phyloP scores from a whole-genome alignment of 2,113 vertebrate genomes.

The Actenoides lindsayi region DNA sequence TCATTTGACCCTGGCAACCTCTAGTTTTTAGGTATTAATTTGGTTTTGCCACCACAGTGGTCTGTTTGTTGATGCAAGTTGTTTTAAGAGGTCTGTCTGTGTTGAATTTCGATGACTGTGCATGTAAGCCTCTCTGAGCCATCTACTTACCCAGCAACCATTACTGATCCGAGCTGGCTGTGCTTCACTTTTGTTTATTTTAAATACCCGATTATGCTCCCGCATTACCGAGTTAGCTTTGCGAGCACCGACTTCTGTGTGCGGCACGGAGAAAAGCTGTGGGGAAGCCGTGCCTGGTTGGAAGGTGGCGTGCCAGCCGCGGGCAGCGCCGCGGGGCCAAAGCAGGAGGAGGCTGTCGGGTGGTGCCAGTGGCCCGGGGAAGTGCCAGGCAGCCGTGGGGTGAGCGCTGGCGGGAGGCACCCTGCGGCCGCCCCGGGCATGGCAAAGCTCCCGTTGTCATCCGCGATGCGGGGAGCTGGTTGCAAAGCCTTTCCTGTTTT shows the following conservation, averaged over 20 bases:
- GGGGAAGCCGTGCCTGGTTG: fast-evolving
- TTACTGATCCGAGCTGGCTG: neutral
- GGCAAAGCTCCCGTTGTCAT: fast-evolving
- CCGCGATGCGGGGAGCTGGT: fast-evolving
- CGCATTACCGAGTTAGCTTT: neutral
- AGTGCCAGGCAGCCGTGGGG: fast-evolving
- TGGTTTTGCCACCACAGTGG: neutral
- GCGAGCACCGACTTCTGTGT: fast-evolving
- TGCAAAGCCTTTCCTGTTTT: neutral
- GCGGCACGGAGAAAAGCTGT: fast-evolving
- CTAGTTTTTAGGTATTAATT: neutral
- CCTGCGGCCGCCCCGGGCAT: neutral
- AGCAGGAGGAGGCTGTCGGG: neutral
- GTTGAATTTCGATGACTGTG: neutral
- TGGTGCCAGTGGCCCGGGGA: fast-evolving
- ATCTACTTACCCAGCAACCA: fast-evolving
- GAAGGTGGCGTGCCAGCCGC: fast-evolving
- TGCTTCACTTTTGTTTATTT: neutral
- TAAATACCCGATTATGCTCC: neutral
- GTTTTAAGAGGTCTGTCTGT: neutral
- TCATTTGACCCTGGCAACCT: neutral
- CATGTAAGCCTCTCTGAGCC: neutral
- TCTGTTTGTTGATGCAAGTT: neutral
- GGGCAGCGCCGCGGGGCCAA: fast-evolving
- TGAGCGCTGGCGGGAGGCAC: fast-evolving